A percentile compares a stretch with the other conserved stretches of the same genome.
Conservation (phyloP, 2,888 invertebrate species). For the Machimus rusticus region DNA sequence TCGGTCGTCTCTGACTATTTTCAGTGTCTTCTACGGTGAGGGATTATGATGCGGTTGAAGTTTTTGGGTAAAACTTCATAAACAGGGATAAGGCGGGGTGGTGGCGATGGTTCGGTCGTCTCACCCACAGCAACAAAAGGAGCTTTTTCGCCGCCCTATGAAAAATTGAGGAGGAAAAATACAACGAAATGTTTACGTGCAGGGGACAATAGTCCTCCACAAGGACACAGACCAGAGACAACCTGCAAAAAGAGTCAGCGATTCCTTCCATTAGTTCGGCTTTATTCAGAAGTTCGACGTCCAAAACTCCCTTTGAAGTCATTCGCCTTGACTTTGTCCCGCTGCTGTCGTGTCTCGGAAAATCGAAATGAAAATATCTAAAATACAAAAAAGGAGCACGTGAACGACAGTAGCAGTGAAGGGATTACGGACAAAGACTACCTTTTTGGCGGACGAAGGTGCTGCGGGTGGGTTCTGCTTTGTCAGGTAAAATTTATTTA, state of each 20-base stretch:
- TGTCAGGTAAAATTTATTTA: background rate
- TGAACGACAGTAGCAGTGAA: background rate
- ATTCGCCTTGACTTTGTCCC: conserved; percentile 1
- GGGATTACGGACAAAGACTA: background rate
- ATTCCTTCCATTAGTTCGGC: conserved; percentile 36
- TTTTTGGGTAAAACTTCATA: background rate
- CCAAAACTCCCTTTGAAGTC: conserved; percentile 1
- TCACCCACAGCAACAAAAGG: background rate
- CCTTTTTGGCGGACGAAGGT: background rate
- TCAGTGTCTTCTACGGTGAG: conserved; percentile 4
- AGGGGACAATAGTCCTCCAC: conserved; percentile 14
- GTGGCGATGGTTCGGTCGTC: background rate
- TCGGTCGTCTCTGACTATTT: conserved; percentile 8
- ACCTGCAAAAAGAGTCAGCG: conserved; percentile 12
- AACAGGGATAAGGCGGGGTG: background rate
- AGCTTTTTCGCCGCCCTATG: background rate
- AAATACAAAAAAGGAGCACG: background rate
- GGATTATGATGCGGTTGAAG: conserved; percentile 26
- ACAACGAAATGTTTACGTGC: conserved; percentile 33
- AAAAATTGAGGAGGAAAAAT: conserved; percentile 2
- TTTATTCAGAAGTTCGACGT: background rate
- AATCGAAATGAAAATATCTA: background rate
- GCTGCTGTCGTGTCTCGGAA: background rate
- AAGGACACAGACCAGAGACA: conserved; percentile 17
- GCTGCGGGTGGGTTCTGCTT: background rate